A percentile compares a stretch with the other conserved stretches of the same genome.
Evolutionary conservation across 92 coral and sea anemone genomes (phyloP).

Genomic region (Phenganax subtilis): DNA sequence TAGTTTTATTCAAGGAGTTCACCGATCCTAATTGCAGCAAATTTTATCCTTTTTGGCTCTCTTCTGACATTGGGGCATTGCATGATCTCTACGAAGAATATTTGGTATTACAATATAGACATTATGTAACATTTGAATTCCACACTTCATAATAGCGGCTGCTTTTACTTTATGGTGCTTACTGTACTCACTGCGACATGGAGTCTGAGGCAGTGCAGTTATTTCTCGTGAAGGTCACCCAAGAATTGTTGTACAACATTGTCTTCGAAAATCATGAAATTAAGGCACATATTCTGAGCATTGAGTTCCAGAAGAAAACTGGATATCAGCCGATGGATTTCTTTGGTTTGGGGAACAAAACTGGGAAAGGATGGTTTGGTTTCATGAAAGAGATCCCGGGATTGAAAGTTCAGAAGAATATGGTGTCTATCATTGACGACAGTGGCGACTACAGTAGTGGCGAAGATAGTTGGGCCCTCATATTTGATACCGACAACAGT

Average conservation of each 20-base stretch:
- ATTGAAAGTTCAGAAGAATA: neutral
- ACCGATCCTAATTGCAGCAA: too few species aligned
- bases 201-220: neutral
- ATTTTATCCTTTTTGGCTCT: too few species aligned
- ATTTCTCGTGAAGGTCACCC: conserved; percentile 21
- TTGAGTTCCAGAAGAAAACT: conserved; percentile 1
- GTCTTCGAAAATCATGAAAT: neutral
- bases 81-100: too few species aligned
- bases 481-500: neutral
- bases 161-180: neutral
- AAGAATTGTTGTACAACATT: conserved; percentile 29
- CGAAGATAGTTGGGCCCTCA: neutral
- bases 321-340: conserved; percentile 27
- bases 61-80: too few species aligned
- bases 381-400: conserved; percentile 2
- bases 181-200: neutral
- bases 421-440: neutral
- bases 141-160: neutral
- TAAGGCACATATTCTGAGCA: neutral
- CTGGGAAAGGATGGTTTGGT: conserved; percentile 11
- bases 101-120: too few species aligned
- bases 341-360: conserved; percentile 20
- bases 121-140: neutral
- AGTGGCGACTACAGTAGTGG: neutral
- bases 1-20: too few species aligned